A percentile compares a stretch with the other conserved stretches of the same genome.
Evolutionary conservation across 2,113 vertebrate species (phyloP).

Genomic region (Picathartes gymnocephalus): DNA sequence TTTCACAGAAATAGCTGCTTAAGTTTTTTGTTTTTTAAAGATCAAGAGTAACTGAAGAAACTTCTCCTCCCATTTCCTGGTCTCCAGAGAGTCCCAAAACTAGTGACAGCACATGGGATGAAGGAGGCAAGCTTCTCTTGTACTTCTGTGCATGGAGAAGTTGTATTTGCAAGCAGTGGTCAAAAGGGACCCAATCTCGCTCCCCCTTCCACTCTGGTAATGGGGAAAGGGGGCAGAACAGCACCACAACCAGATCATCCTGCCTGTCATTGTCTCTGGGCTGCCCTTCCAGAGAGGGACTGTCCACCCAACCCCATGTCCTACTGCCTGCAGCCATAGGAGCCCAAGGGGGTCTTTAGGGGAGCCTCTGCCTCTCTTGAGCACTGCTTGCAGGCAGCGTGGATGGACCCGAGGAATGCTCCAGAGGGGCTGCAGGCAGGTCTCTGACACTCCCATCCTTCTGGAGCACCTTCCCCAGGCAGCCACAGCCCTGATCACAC

Average conservation of each 20-base stretch:
- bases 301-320: not conserved
- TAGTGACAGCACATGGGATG: constrained; percentile 37
- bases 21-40: not conserved
- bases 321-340: not conserved
- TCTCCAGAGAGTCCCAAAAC: constrained; percentile 19
- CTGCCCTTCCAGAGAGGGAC: not conserved
- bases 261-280: constrained; percentile 56
- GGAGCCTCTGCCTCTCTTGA: not conserved
- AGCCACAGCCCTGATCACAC: not conserved
- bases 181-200: not conserved
- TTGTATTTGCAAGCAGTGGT: constrained; percentile 49
- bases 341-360: not conserved
- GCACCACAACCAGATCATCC: constrained; percentile 18
- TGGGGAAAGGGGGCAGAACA: not conserved
- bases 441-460: not conserved
- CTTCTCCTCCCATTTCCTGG: constrained; percentile 28
- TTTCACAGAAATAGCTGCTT: not conserved
- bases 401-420: not conserved
- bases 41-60: not conserved
- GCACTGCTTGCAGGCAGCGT: constrained; percentile 65
- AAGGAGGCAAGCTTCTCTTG: constrained; percentile 35
- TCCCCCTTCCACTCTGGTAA: not conserved
- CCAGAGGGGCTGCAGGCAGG: not conserved
- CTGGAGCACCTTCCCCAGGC: not conserved
- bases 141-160: not conserved